Percentiles rank a stretch among this genome's conserved stretches.
These are phyloP conservation scores for Lasioglossum malachurum DNA, from an alignment of 2,888 invertebrate genomes.

Conservation along the genomic window DNA sequence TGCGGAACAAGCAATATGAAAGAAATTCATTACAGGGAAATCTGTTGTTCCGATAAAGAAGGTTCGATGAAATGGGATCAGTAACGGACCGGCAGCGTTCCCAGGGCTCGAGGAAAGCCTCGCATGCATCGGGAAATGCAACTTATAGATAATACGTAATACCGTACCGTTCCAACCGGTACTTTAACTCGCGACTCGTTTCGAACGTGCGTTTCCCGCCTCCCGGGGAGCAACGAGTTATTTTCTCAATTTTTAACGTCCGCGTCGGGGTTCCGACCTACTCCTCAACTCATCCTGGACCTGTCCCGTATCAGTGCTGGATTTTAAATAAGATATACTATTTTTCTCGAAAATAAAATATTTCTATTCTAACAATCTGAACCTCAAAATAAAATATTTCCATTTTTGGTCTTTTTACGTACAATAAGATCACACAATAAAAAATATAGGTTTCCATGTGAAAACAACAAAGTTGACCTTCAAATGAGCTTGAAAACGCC, in stretches of 20 bases:
- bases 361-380: too few relatives aligned
- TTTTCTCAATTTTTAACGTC: slow-evolving; percentile 16
- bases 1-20: background rate
- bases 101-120: slow-evolving; percentile 56
- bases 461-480: too few relatives aligned
- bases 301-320: background rate
- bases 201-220: slow-evolving; percentile 43
- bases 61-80: slow-evolving; percentile 1
- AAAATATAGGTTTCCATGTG: too few relatives aligned
- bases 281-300: background rate
- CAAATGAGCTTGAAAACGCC: too few relatives aligned
- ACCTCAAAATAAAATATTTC: too few relatives aligned
- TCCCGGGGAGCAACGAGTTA: slow-evolving; percentile 23
- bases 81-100: slow-evolving; percentile 58
- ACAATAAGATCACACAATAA: too few relatives aligned
- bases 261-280: background rate
- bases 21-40: background rate
- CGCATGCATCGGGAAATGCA: slow-evolving; percentile 57
- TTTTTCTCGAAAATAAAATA: too few relatives aligned
- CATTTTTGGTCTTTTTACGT: too few relatives aligned
- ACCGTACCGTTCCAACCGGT: slow-evolving; percentile 67
- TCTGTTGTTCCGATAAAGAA: background rate
- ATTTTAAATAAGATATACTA: too few relatives aligned
- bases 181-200: slow-evolving; percentile 54
- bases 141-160: slow-evolving; percentile 68